Percentiles rank a stretch among this genome's conserved stretches.
These are phyloP conservation scores for Agriopis aurantiaria DNA, from an alignment of 2,888 invertebrate species.

Conservation along the genomic window DNA sequence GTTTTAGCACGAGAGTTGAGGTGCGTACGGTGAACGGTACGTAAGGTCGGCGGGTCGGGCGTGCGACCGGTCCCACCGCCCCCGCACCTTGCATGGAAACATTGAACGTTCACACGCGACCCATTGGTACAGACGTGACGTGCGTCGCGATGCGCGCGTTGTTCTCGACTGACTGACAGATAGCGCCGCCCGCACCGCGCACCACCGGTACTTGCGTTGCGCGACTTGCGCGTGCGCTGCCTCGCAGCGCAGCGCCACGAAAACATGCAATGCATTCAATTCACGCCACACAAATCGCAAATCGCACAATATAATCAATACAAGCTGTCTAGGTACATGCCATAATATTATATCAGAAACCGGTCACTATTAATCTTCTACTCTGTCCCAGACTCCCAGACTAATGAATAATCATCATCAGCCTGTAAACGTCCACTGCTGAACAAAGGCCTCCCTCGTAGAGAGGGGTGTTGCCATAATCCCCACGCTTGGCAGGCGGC, in stretches of 20 bases:
- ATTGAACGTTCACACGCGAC: conserved; percentile 56
- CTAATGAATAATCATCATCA: too few species aligned
- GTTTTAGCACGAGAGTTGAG: conserved; percentile 65
- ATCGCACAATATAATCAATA: too few species aligned
- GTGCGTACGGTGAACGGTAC: conserved; percentile 82
- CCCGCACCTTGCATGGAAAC: conserved; percentile 67
- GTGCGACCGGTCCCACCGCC: conserved; percentile 79
- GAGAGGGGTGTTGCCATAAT: too few species aligned
- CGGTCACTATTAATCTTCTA: too few species aligned
- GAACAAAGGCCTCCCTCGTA: too few species aligned
- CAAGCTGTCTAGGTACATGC: too few species aligned
- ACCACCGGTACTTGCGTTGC: neutral
- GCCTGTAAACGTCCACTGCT: too few species aligned
- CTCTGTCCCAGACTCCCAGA: too few species aligned
- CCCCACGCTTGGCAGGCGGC: too few species aligned
- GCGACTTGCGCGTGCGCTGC: conserved; percentile 19
- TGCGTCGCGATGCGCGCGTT: conserved; percentile 53
- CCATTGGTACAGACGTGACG: conserved; percentile 49
- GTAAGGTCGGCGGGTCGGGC: conserved; percentile 86
- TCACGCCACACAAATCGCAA: too few species aligned
- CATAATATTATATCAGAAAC: too few species aligned
- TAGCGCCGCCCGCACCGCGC: conserved; percentile 7
- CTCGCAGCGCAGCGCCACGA: neutral
- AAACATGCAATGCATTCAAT: neutral
- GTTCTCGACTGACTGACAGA: conserved; percentile 33